Evolutionary conservation across 2,797 vertebrate genomes (phyloP).

Genomic region (Xenopus petersii): DNA sequence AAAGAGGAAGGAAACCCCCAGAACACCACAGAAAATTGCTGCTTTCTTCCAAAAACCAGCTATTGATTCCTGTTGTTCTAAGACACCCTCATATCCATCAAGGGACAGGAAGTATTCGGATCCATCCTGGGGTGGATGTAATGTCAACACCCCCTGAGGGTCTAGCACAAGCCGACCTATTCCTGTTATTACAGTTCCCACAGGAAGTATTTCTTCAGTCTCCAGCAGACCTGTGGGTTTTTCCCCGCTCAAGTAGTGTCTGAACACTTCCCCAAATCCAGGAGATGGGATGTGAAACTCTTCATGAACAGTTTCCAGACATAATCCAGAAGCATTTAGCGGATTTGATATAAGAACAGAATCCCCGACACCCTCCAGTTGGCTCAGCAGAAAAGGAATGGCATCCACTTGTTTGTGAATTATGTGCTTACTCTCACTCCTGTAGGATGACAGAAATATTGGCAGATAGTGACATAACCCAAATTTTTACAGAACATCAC

Average conservation of each 20-base stretch:
- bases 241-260: constrained; percentile 81
- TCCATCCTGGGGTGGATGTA: constrained; percentile 71
- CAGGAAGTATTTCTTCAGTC: constrained; percentile 84
- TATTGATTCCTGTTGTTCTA: constrained; percentile 60
- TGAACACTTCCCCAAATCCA: constrained; percentile 71
- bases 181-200: constrained; percentile 76
- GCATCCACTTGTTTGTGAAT: constrained; percentile 72
- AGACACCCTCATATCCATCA: constrained; percentile 71
- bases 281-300: constrained; percentile 78
- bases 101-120: constrained; percentile 73
- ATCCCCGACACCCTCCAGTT: neutral
- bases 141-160: constrained; percentile 67
- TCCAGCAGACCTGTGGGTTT: constrained; percentile 86
- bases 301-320: constrained; percentile 76
- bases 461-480: too few species aligned
- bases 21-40: constrained; percentile 58
- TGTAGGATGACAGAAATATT: too few species aligned
- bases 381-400: constrained; percentile 71
- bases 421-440: constrained; percentile 59
- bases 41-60: constrained; percentile 67
- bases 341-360: constrained; percentile 73
- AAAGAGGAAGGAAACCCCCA: constrained; percentile 59
- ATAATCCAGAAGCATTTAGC: constrained; percentile 66
- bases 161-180: constrained; percentile 77
- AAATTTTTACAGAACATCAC: too few species aligned